Evolutionary conservation across 2,888 invertebrate genomes (phyloP).

Genomic region (Apoda limacodes): DNA sequence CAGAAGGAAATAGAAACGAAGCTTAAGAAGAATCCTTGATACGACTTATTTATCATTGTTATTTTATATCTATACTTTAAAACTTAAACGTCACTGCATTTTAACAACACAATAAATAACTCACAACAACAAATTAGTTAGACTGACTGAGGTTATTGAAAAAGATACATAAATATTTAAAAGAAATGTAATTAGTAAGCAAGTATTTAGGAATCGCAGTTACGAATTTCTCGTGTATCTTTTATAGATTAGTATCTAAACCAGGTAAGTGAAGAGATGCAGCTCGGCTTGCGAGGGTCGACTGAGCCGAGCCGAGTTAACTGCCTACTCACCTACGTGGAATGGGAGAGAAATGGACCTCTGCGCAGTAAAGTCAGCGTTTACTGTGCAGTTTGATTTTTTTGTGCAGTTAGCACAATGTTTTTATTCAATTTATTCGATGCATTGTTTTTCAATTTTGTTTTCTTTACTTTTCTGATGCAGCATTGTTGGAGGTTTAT

Average conservation of each 20-base stretch:
- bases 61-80: constrained; percentile 19
- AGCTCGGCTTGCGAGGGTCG: constrained; percentile 41
- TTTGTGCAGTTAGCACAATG: no score
- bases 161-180: no score
- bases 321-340: constrained; percentile 24
- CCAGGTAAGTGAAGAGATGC: no score
- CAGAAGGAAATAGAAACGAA: constrained; percentile 61
- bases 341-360: constrained; percentile 32
- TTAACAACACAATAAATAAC: neutral
- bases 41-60: constrained; percentile 59
- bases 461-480: no score
- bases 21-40: constrained; percentile 59
- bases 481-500: no score
- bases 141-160: neutral
- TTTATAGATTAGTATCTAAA: no score
- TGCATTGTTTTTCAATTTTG: no score
- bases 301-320: constrained; percentile 30
- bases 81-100: constrained; percentile 4
- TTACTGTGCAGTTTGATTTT: no score
- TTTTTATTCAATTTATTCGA: no score
- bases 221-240: no score
- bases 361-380: constrained; percentile 56
- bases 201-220: no score
- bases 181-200: no score
- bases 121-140: neutral